Evolutionary conservation across 2,113 vertebrate species (phyloP).

Genomic region (Myxocyprinus asiaticus): DNA sequence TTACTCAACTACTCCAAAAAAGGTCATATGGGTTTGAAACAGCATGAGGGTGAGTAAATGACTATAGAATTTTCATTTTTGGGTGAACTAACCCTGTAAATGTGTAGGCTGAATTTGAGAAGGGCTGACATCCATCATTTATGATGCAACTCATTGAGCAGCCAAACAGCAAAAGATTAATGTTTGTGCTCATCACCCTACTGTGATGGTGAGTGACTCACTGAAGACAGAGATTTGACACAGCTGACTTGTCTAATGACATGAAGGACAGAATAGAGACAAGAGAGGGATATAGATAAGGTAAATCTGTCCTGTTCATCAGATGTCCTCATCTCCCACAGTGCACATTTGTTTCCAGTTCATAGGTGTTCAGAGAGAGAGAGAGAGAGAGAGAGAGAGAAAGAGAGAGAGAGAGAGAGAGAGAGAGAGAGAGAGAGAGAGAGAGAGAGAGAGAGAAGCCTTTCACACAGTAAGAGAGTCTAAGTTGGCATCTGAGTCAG

Average conservation of each 20-base stretch:
- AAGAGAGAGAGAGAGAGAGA: too few relatives aligned
- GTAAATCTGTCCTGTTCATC: slow-evolving; percentile 44
- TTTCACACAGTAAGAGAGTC: too few relatives aligned
- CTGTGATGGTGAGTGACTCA: slow-evolving; percentile 17
- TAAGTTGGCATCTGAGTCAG: too few relatives aligned
- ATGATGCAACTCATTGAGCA: not conserved
- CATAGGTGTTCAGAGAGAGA: slow-evolving; percentile 15
- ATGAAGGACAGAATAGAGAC: slow-evolving; percentile 16
- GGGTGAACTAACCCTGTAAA: too few relatives aligned
- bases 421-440: too few relatives aligned
- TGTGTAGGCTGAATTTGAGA: too few relatives aligned
- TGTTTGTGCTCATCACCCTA: not conserved
- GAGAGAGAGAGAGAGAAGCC: too few relatives aligned
- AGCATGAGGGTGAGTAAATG: too few relatives aligned
- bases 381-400: not conserved
- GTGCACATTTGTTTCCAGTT: slow-evolving; percentile 49
- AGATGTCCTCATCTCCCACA: slow-evolving; percentile 25
- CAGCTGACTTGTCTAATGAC: slow-evolving; percentile 7
- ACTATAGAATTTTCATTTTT: too few relatives aligned
- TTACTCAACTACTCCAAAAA: too few relatives aligned
- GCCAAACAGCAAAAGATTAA: not conserved
- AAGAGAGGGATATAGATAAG: slow-evolving; percentile 25
- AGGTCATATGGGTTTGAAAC: too few relatives aligned
- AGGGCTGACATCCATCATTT: slow-evolving; percentile 7
- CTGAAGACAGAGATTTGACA: slow-evolving; percentile 32